These are phyloP conservation scores for Eolophus roseicapilla DNA, from an alignment of 2,113 vertebrate species.

Conservation along the genomic window DNA sequence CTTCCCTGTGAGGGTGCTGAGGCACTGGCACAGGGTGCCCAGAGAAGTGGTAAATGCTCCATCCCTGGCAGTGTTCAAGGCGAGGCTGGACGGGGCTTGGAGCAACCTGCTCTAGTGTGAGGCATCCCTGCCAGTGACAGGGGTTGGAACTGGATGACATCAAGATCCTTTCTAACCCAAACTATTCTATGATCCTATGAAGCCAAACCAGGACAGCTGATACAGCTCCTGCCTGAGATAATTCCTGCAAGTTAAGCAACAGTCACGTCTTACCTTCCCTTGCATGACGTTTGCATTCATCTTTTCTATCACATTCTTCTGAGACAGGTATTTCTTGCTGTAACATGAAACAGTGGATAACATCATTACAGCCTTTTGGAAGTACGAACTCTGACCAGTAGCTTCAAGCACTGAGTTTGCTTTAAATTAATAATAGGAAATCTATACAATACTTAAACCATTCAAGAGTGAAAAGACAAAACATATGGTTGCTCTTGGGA, in stretches of 20 bases:
- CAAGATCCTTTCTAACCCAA: neutral
- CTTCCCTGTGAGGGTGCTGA: neutral
- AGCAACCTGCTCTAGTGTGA: neutral
- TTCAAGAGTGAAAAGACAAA: neutral
- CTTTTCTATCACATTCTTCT: conserved; percentile 99
- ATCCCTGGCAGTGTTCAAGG: neutral
- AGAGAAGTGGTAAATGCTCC: neutral
- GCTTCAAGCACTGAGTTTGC: neutral
- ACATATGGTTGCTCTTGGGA: neutral
- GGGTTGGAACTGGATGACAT: neutral
- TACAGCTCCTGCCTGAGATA: too few relatives aligned
- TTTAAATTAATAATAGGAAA: neutral
- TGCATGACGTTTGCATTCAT: conserved; percentile 93
- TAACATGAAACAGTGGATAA: conserved; percentile 1
- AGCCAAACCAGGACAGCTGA: neutral
- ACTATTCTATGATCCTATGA: neutral
- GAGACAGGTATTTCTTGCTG: conserved; percentile 98
- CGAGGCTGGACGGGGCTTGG: neutral
- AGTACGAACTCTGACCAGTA: neutral
- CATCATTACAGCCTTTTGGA: neutral
- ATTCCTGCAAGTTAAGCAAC: neutral
- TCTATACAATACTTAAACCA: neutral
- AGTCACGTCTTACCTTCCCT: conserved; percentile 84
- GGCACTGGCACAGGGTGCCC: neutral
- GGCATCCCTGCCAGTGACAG: neutral